Base-by-base conservation (phyloP, 2,113 vertebrate genomes). In the Vidua chalybeata region DNA sequence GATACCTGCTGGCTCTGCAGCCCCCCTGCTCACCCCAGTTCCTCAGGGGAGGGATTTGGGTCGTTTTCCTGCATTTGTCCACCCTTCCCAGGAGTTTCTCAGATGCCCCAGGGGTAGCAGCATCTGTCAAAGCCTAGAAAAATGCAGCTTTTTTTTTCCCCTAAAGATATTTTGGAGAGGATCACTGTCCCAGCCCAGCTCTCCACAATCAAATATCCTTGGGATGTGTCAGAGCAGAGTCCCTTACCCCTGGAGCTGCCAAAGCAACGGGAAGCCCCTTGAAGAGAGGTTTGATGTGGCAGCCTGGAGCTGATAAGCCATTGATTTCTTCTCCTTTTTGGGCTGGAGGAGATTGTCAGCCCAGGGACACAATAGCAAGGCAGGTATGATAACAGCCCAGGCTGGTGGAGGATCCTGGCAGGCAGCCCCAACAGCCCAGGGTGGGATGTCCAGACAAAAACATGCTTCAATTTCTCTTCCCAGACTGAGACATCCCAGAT, bases 151-250 rank as follows among this genome's bases (percentile, higher is more conserved):
- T 41, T 43, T 43, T 45, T 18, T 18, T 4, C 14, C 27, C 81
- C 61, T 19, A 5, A 72, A 84, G 49, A 8, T 15, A 13, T 73
- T 80, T 46, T 30, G 73, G 73, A 59, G 31, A 68, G 14, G 21
- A 13, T 13, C 52, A 3, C 19, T 15, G 24, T 27, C 52, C 51
- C 64, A 27, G 2, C 26, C 27, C 45, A 9, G 24, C 48, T 2
- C 15, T 74, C 48, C 49, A 14, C 48, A 52, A 43, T 3, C n/a
- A 28, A 51, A 55, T 6, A 22, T 7, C 52, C 78, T 84, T 26
- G 28, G 64, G 64, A 31, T 17, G 43, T 12, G 0, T 20, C 11
- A 7, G 5, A 27, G 41, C 77, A 21, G 14, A 2, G 0, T 45
- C 39, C n/a, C 49, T 59, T 4, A 8, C 39, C 28, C 7, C 64